Conservation (phyloP, 2,797 vertebrate species). For the Anabas testudineus region DNA sequence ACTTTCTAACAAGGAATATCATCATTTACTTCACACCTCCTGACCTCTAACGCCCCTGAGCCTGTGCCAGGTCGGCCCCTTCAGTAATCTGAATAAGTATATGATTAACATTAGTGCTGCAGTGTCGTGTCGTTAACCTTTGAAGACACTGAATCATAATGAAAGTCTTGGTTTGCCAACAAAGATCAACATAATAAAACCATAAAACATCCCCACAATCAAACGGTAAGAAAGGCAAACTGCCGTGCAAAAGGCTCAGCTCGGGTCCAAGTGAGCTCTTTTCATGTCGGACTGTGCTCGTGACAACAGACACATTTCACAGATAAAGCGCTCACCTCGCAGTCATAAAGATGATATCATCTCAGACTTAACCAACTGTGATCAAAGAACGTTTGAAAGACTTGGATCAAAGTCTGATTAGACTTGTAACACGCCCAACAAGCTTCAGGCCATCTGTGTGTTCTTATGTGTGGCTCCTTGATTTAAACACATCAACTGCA, state of each 20-base stretch:
- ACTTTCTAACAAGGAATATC: no score
- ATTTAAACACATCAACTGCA: not conserved
- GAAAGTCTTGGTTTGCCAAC: slow-evolving; percentile 4
- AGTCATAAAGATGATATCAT: slow-evolving; percentile 71
- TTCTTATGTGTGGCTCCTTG: not conserved
- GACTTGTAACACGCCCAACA: slow-evolving; percentile 4
- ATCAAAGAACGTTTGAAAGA: slow-evolving; percentile 35
- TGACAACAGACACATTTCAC: slow-evolving; percentile 25
- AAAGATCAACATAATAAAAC: slow-evolving; percentile 55
- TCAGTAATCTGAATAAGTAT: no score
- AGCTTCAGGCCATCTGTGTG: not conserved
- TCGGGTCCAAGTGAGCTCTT: slow-evolving; percentile 25
- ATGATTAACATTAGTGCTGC: no score
- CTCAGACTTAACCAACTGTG: slow-evolving; percentile 58
- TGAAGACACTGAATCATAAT: slow-evolving; percentile 18
- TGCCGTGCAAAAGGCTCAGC: slow-evolving; percentile 10
- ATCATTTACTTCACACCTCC: no score
- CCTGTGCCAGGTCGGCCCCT: no score
- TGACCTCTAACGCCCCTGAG: no score
- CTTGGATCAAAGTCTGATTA: slow-evolving; percentile 63
- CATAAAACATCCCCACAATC: slow-evolving; percentile 28
- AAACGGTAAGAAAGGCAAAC: slow-evolving; percentile 9
- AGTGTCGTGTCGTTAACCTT: not conserved
- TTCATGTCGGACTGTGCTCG: slow-evolving; percentile 37
- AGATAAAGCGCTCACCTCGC: slow-evolving; percentile 28